These are phyloP conservation scores for Okamejei kenojei DNA, from an alignment of 2,797 vertebrate species.

Conservation along the genomic window DNA sequence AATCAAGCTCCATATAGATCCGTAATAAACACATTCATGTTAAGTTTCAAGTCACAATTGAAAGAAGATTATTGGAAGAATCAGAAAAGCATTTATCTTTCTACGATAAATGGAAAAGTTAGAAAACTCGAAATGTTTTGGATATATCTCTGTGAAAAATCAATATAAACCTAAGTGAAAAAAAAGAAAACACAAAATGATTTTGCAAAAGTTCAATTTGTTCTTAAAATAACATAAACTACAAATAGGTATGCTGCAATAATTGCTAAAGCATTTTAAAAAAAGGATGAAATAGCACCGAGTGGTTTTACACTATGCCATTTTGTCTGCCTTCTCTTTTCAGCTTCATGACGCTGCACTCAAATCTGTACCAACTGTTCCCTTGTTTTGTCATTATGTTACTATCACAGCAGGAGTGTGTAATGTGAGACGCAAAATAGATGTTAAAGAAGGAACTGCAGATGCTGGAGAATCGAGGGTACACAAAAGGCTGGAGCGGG, in stretches of 20 bases:
- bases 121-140: not conserved
- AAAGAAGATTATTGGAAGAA: not conserved
- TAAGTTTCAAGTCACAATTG: not conserved
- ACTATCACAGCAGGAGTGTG: not conserved
- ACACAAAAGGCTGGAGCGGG: no score
- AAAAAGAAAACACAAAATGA: not conserved
- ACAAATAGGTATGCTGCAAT: not conserved
- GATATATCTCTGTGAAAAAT: no score
- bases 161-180: no score
- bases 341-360: not conserved
- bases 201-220: not conserved
- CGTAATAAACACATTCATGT: not conserved
- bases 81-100: not conserved
- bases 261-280: not conserved
- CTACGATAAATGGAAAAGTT: not conserved
- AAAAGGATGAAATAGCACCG: no score
- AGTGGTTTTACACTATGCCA: not conserved
- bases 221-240: not conserved
- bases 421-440: not conserved
- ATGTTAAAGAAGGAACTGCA: no score
- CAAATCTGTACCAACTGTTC: not conserved
- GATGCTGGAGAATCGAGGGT: no score
- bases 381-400: constrained; percentile 4
- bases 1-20: not conserved
- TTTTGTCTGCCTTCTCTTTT: not conserved